phyloP scores from a whole-genome alignment of 2,888 invertebrate genomes.

The Ormyrus nitidulus region DNA sequence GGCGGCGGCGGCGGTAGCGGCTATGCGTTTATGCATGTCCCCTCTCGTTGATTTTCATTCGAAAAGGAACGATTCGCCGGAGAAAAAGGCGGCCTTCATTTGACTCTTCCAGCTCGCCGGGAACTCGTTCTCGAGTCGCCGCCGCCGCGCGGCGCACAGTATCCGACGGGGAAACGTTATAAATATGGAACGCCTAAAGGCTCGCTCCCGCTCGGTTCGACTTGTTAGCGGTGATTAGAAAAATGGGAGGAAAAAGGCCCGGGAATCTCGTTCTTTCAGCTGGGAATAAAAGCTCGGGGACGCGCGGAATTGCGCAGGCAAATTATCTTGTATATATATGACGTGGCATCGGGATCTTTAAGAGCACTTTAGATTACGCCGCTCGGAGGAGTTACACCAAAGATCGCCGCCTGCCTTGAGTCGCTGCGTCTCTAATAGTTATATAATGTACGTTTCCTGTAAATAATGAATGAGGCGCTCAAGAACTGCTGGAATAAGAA shows the following conservation, averaged over 20 bases:
- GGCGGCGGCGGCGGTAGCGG: neutral
- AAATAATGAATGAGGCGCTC: neutral
- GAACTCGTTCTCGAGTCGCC: slow-evolving; percentile 35
- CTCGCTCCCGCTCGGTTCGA: neutral
- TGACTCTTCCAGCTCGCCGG: slow-evolving; percentile 17
- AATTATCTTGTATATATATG: slow-evolving; percentile 15
- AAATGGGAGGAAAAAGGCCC: slow-evolving; percentile 9
- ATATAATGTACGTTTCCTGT: slow-evolving; percentile 19
- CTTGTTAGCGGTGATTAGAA: slow-evolving; percentile 52
- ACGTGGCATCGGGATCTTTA: slow-evolving; percentile 27
- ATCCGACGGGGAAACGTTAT: slow-evolving; percentile 50
- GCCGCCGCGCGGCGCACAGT: neutral
- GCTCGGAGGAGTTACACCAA: slow-evolving; percentile 7
- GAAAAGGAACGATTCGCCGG: slow-evolving; percentile 33
- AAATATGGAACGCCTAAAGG: slow-evolving; percentile 46
- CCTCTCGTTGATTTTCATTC: slow-evolving; percentile 51
- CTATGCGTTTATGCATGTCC: slow-evolving; percentile 32
- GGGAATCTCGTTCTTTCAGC: slow-evolving; percentile 1
- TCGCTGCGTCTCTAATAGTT: neutral
- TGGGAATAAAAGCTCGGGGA: too few species aligned
- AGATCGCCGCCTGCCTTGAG: neutral
- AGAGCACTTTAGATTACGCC: slow-evolving; percentile 42
- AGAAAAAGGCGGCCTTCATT: slow-evolving; percentile 37
- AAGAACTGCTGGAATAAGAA: slow-evolving; percentile 1
- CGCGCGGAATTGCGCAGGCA: slow-evolving; percentile 1